A percentile compares a stretch with the other conserved stretches of the same genome.
These are phyloP conservation scores for Mizuhopecten yessoensis DNA, from an alignment of 1,140 invertebrate genomes.

Conservation along the genomic window DNA sequence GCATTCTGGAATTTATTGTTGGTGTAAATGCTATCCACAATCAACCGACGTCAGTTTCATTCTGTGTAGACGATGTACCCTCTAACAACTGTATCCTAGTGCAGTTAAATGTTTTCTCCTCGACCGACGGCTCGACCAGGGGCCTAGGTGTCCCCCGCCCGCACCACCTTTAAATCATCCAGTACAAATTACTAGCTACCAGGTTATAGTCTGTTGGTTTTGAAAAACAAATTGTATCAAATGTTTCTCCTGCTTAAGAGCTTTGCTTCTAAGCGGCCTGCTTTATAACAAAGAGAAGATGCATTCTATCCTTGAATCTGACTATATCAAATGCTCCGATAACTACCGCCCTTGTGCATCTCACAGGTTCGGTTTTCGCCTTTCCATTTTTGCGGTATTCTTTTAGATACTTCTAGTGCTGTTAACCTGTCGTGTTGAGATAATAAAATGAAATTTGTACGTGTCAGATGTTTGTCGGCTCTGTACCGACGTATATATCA, in stretches of 20 bases:
- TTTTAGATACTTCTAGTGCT: constrained; percentile 17
- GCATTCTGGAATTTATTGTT: background rate
- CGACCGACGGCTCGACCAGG: background rate
- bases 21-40: background rate
- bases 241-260: constrained; percentile 15
- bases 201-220: background rate
- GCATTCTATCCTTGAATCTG: background rate
- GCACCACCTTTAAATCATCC: background rate
- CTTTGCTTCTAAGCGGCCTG: constrained; percentile 8
- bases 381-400: constrained; percentile 26
- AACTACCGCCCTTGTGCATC: constrained; percentile 22
- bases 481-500: background rate
- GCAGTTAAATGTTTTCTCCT: background rate
- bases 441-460: constrained; percentile 10
- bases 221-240: constrained; percentile 40
- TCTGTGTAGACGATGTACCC: background rate
- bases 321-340: constrained; percentile 2
- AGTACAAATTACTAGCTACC: background rate
- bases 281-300: constrained; percentile 6
- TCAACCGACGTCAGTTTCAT: background rate
- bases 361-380: constrained; percentile 31
- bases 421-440: constrained; percentile 14
- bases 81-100: background rate
- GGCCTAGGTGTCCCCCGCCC: background rate
- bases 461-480: background rate